A percentile compares a stretch with the other conserved stretches of the same genome.
These are phyloP conservation scores for Tethea ocularis DNA, from an alignment of 2,888 invertebrate genomes.

Conservation along the genomic window DNA sequence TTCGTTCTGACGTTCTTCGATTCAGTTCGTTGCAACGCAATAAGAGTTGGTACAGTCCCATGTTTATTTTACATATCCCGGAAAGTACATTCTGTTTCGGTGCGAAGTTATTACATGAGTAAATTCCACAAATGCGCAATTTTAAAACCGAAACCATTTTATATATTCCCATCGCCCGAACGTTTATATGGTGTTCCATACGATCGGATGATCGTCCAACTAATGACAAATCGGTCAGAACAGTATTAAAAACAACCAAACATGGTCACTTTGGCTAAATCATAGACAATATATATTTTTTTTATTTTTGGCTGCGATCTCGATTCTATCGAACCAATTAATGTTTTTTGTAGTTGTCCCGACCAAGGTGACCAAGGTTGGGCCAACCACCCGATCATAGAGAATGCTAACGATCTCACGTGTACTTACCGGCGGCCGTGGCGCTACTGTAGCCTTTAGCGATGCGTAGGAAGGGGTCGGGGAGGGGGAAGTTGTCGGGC, in stretches of 20 bases:
- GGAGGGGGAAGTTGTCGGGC: conserved; percentile 86
- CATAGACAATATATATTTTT: too few relatives aligned
- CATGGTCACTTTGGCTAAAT: background rate
- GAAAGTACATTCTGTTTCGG: background rate
- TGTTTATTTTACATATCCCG: background rate
- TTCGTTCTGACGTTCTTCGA: too few relatives aligned
- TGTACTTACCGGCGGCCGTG: conserved; percentile 71
- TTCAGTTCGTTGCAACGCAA: too few relatives aligned
- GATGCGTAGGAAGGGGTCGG: conserved; percentile 87
- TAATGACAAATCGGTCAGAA: background rate
- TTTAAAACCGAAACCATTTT: background rate
- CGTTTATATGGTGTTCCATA: background rate
- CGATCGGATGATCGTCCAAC: background rate
- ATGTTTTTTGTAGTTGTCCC: background rate
- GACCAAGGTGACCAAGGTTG: background rate
- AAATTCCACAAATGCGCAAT: background rate
- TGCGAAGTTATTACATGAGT: background rate
- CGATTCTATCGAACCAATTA: too few relatives aligned
- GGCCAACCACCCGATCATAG: background rate
- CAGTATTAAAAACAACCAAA: background rate
- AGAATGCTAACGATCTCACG: conserved; percentile 30
- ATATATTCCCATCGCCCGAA: background rate
- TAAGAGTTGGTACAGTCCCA: too few relatives aligned
- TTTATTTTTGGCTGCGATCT: too few relatives aligned
- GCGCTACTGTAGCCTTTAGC: conserved; percentile 88